phyloP scores from a whole-genome alignment of 2,797 vertebrate genomes.

The Jordanella pulchra region DNA sequence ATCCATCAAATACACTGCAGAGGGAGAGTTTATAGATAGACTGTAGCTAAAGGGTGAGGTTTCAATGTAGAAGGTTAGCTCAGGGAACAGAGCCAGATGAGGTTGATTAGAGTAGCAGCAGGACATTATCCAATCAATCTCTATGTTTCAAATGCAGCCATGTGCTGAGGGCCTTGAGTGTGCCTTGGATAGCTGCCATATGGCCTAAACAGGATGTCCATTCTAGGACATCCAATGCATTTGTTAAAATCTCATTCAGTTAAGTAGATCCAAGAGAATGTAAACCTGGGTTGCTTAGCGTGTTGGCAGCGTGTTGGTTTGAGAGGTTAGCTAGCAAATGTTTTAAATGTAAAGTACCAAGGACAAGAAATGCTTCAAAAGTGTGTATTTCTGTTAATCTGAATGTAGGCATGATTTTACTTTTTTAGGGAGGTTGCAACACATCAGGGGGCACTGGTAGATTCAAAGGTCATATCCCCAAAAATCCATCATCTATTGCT shows the following conservation, averaged over 20 bases:
- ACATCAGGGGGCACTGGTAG: background rate
- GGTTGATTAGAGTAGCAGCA: background rate
- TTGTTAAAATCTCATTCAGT: background rate
- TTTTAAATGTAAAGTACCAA: background rate
- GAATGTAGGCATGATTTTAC: background rate
- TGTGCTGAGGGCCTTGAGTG: background rate
- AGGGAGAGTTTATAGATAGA: background rate
- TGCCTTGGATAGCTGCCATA: background rate
- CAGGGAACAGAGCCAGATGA: background rate
- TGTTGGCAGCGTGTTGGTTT: conserved; percentile 1
- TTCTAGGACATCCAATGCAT: background rate
- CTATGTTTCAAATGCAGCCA: background rate
- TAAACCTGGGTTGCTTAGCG: background rate
- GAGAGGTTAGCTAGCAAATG: background rate
- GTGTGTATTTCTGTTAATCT: background rate
- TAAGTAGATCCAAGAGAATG: background rate
- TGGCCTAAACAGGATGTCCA: background rate
- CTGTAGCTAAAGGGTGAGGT: background rate
- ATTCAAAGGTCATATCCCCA: background rate
- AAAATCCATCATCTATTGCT: conserved; percentile 7
- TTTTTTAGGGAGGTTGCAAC: background rate
- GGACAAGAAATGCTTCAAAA: background rate
- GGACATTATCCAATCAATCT: background rate
- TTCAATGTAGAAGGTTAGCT: background rate
- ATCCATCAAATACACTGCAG: background rate